Base-by-base conservation (phyloP, 1,140 invertebrate species). In the Prorops nasuta region DNA sequence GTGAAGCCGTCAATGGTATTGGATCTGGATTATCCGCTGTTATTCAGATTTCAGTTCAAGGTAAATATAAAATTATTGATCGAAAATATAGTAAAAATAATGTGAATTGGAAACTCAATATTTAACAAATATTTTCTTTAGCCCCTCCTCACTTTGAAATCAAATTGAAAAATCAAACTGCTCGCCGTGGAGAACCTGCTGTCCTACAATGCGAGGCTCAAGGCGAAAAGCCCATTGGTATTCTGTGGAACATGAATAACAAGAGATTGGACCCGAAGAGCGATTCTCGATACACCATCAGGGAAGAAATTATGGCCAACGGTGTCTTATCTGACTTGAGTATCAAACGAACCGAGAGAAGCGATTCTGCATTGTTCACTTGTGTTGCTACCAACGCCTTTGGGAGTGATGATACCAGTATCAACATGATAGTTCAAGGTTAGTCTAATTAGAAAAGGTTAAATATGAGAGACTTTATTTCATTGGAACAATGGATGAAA, bases 371-470 rank as follows among this genome's bases (percentile, higher is more conserved):
- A 12, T 78, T 96, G 2, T 98, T 96, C 69, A 96, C 92, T 19
- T 98, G 96, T 67, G 88, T 93, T 4, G 94, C 94, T 1, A 93
- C 91, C 3, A 98, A 98, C 77, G 88, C 91, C 16, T 95, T 96
- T 72, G 95, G 95, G 15, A 92, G 89, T 58, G 94, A 97, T 71
- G 92, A 96, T 63, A 94, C 94, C 12, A 94, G 90, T 68, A 95
- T 96, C 66, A 94, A 95, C 69, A 87, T 98, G 79, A 94, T 96
- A 64, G 89, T 97, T 51, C 94, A 96, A 87, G 90, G 90, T 90
- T 72, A 55, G 60, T n/a, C n/a, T n/a, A n/a, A n/a, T n/a, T n/a
- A n/a, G n/a, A n/a, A n/a, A n/a, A n/a, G n/a, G n/a, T n/a, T n/a
- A n/a, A n/a, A n/a, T n/a, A n/a, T n/a, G n/a, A n/a, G n/a, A n/a